Conservation (phyloP, 2,888 invertebrate genomes). For the Eupithecia abbreviata region DNA sequence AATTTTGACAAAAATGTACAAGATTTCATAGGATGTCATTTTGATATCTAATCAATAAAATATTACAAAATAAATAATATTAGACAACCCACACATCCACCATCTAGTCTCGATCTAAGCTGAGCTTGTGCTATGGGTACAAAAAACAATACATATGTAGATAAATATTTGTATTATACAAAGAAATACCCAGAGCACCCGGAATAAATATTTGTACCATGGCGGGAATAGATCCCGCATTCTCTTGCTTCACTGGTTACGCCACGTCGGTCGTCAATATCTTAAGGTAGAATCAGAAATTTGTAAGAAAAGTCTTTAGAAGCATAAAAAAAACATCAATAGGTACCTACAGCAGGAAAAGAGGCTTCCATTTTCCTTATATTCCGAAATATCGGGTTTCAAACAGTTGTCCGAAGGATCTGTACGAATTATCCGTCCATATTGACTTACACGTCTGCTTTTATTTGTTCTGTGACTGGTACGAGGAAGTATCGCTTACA, state of each 20-base stretch:
- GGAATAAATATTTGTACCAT: too few relatives aligned
- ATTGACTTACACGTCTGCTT: slow-evolving; percentile 67
- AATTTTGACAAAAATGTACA: not conserved
- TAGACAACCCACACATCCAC: too few relatives aligned
- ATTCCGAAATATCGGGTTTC: slow-evolving; percentile 61
- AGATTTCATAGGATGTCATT: not conserved
- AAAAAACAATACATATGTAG: too few relatives aligned
- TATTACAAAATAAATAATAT: too few relatives aligned
- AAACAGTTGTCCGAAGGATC: slow-evolving; percentile 63
- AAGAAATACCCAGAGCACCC: too few relatives aligned
- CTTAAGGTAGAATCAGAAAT: not conserved
- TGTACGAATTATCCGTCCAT: slow-evolving; percentile 61
- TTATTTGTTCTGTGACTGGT: slow-evolving; percentile 27
- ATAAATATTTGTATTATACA: too few relatives aligned
- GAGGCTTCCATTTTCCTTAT: slow-evolving; percentile 1
- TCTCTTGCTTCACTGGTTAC: too few relatives aligned
- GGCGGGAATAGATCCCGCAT: too few relatives aligned
- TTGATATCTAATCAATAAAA: too few relatives aligned
- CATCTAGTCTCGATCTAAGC: too few relatives aligned
- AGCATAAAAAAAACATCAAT: not conserved
- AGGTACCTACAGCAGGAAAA: not conserved
- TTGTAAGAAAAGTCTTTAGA: not conserved
- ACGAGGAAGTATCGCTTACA: slow-evolving; percentile 63
- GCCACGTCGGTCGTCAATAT: too few relatives aligned
- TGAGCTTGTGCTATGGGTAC: too few relatives aligned